phyloP scores from a whole-genome alignment of 2,888 invertebrate genomes.

The Hipparchia sbordonii region DNA sequence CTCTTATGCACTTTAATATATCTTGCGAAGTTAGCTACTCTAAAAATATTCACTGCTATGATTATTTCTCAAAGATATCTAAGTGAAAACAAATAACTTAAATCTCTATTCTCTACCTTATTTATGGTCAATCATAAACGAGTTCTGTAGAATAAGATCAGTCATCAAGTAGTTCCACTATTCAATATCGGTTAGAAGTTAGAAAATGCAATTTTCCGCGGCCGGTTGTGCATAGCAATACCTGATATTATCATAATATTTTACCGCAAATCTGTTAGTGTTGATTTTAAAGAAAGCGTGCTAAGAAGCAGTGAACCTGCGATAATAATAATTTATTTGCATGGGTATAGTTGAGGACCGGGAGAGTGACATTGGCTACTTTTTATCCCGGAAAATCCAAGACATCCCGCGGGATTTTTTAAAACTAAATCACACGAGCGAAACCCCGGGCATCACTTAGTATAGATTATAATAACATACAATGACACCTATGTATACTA shows the following conservation, averaged over 20 bases:
- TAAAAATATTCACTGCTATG: too few species aligned
- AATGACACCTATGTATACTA: too few species aligned
- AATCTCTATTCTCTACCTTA: too few species aligned
- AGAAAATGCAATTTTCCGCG: constrained; percentile 47
- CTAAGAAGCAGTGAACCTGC: neutral
- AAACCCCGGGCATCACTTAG: too few species aligned
- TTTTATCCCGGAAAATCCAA: neutral
- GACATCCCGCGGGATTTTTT: neutral
- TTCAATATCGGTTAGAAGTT: constrained; percentile 31
- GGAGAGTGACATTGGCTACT: neutral
- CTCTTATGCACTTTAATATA: too few species aligned
- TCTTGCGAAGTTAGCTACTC: too few species aligned
- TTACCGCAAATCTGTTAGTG: constrained; percentile 26
- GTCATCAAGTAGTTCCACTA: neutral
- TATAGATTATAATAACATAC: too few species aligned
- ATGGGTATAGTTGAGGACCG: too few species aligned
- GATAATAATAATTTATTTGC: too few species aligned
- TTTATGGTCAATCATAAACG: neutral
- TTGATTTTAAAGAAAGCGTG: constrained; percentile 32
- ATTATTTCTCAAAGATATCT: too few species aligned
- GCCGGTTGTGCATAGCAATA: constrained; percentile 28
- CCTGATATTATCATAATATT: constrained; percentile 36
- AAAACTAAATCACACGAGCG: too few species aligned
- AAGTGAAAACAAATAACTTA: too few species aligned
- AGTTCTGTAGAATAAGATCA: neutral